phyloP scores from a whole-genome alignment of 2,888 invertebrate genomes.

The Drosophila kambysellisi region DNA sequence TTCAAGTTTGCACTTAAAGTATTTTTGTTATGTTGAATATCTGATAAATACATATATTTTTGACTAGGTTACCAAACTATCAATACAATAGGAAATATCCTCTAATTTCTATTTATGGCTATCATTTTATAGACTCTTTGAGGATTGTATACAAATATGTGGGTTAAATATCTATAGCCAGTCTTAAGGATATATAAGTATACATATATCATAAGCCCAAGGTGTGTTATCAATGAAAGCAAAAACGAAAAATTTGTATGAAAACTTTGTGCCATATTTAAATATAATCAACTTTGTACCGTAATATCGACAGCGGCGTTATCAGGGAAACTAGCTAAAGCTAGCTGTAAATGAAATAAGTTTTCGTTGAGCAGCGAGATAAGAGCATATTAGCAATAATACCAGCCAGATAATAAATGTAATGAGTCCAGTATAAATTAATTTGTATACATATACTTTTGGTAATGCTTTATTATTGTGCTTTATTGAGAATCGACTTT shows the following conservation, averaged over 20 bases:
- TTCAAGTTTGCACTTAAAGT: slow-evolving; percentile 6
- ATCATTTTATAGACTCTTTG: background rate
- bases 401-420: background rate
- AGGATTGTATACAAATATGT: background rate
- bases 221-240: slow-evolving; percentile 51
- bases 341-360: slow-evolving; percentile 15
- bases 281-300: slow-evolving; percentile 12
- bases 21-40: background rate
- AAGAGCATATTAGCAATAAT: slow-evolving; percentile 5
- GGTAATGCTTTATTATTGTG: slow-evolving; percentile 39
- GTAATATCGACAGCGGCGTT: slow-evolving; percentile 2
- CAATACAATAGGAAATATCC: background rate
- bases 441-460: background rate
- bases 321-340: slow-evolving; percentile 41
- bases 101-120: background rate
- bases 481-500: slow-evolving; percentile 68
- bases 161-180: slow-evolving; percentile 1
- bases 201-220: slow-evolving; percentile 2
- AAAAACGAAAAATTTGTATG: slow-evolving; percentile 25
- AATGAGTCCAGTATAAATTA: background rate
- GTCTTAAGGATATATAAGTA: slow-evolving; percentile 16
- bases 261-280: background rate
- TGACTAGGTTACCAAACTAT: background rate
- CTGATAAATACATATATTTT: background rate
- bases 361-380: background rate